Evolutionary conservation across 2,888 invertebrate genomes (phyloP).

Genomic region (Loripinus fragilis): DNA sequence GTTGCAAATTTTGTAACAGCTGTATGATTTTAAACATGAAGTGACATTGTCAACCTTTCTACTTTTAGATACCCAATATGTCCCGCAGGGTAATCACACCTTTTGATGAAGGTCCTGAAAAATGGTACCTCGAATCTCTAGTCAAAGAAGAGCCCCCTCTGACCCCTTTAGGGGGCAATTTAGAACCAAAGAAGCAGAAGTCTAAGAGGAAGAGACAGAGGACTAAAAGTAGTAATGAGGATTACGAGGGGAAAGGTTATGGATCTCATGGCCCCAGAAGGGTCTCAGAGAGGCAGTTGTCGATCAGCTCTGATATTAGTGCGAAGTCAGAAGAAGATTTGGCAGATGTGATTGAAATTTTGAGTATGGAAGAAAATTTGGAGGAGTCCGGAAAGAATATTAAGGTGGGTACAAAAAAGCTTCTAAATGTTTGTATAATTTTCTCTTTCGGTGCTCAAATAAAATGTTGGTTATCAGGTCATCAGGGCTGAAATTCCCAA

Average conservation of each 20-base stretch:
- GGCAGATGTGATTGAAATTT: slow-evolving; percentile 22
- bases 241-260: slow-evolving; percentile 42
- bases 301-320: slow-evolving; percentile 73
- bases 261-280: slow-evolving; percentile 15
- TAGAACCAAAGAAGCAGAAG: slow-evolving; percentile 64
- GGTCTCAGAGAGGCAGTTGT: slow-evolving; percentile 63
- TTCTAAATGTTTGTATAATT: neutral
- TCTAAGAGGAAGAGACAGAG: slow-evolving; percentile 66
- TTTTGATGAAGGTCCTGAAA: slow-evolving; percentile 73
- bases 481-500: no score
- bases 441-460: no score
- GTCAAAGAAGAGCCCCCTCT: slow-evolving; percentile 47
- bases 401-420: neutral
- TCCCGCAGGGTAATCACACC: slow-evolving; percentile 78
- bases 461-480: no score
- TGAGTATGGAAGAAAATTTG: slow-evolving; percentile 27
- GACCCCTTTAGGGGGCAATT: slow-evolving; percentile 28
- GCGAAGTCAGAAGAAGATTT: slow-evolving; percentile 65
- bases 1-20: no score
- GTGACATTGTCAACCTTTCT: no score
- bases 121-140: slow-evolving; percentile 71
- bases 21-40: no score
- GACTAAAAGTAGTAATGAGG: slow-evolving; percentile 69
- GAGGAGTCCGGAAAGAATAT: neutral
- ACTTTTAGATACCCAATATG: slow-evolving; percentile 76